A percentile compares a stretch with the other conserved stretches of the same genome.
Conservation (phyloP, 2,888 invertebrate species). For the Thymelicus lineola region DNA sequence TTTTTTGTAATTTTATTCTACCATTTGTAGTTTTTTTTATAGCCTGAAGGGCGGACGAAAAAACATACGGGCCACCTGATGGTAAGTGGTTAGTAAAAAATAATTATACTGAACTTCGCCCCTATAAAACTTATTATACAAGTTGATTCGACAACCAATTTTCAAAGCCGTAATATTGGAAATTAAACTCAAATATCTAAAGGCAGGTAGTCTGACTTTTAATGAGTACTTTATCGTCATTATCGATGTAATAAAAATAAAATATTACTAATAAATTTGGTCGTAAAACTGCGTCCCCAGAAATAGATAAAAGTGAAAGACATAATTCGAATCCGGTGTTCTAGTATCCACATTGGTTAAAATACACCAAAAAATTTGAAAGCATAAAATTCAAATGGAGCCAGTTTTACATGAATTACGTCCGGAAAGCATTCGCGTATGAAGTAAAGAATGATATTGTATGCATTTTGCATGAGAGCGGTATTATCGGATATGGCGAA, state of each 20-base stretch:
- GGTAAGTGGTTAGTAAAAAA: no score
- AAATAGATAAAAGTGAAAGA: constrained; percentile 24
- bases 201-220: no score
- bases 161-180: no score
- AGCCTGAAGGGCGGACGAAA: no score
- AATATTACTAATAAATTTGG: constrained; percentile 8
- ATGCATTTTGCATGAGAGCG: constrained; percentile 82
- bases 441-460: constrained; percentile 82
- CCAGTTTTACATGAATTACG: constrained; percentile 81
- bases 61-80: no score
- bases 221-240: no score
- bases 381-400: constrained; percentile 80
- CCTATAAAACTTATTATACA: no score
- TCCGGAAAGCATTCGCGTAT: constrained; percentile 71
- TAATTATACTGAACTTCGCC: no score
- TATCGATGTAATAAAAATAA: constrained; percentile 15
- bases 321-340: constrained; percentile 41
- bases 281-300: constrained; percentile 11
- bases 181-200: no score
- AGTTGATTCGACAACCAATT: no score
- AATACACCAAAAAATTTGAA: constrained; percentile 64
- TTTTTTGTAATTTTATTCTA: no score
- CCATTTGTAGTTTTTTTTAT: no score
- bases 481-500: constrained; percentile 79
- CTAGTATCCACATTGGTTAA: constrained; percentile 41